These are phyloP conservation scores for Agonopterix subpropinquella DNA, from an alignment of 2,888 invertebrate species.

Conservation along the genomic window DNA sequence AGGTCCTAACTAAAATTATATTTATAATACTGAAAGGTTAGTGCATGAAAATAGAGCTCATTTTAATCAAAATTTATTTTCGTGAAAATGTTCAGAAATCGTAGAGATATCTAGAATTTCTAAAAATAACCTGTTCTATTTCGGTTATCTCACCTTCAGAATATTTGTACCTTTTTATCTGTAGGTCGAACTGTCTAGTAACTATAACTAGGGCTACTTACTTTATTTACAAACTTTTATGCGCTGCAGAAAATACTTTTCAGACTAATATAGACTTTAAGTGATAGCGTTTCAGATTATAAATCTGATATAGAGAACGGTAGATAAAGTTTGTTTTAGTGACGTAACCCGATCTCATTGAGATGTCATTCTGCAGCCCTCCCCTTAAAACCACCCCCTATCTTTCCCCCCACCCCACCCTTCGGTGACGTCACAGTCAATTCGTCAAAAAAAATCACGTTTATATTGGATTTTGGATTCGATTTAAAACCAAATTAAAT, in stretches of 20 bases:
- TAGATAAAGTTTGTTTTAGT: conserved; percentile 11
- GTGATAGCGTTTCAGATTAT: neutral
- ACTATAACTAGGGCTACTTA: conserved; percentile 11
- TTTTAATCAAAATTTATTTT: too few species aligned
- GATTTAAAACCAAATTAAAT: too few species aligned
- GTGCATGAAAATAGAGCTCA: too few species aligned
- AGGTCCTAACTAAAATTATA: too few species aligned
- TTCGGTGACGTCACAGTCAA: conserved; percentile 38
- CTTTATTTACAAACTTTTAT: neutral
- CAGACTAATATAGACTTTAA: neutral
- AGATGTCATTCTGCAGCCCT: conserved; percentile 21
- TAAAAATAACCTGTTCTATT: neutral
- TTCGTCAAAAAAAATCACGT: conserved; percentile 16
- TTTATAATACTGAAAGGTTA: too few species aligned
- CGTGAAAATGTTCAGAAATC: too few species aligned
- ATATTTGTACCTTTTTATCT: conserved; percentile 13
- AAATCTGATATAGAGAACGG: neutral
- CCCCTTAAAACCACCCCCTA: conserved; percentile 19
- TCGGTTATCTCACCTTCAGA: conserved; percentile 6
- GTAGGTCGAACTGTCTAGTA: conserved; percentile 15
- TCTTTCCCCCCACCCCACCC: conserved; percentile 21
- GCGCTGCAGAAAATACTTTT: neutral
- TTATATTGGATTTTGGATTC: too few species aligned
- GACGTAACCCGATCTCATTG: conserved; percentile 41
- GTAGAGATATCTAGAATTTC: too few species aligned